Percentiles rank a stretch among this genome's conserved stretches.
These are phyloP conservation scores for Lithophane ornitopus DNA, from an alignment of 2,888 invertebrate genomes.

Conservation along the genomic window DNA sequence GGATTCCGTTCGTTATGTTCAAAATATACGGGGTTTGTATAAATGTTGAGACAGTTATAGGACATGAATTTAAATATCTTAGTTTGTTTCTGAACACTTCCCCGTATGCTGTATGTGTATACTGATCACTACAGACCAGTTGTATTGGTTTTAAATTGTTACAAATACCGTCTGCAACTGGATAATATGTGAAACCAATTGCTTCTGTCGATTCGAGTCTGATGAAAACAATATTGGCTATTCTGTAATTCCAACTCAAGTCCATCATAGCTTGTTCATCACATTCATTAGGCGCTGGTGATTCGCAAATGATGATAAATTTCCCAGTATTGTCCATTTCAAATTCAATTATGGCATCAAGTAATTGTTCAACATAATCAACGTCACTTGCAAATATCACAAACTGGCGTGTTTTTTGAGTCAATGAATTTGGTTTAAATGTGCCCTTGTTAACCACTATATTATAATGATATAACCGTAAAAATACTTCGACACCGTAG, in stretches of 20 bases:
- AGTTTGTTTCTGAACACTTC: conserved; percentile 77
- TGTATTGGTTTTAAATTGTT: conserved; percentile 71
- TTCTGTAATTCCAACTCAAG: conserved; percentile 78
- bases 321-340: conserved; percentile 80
- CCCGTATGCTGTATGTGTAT: conserved; percentile 49
- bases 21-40: conserved; percentile 78
- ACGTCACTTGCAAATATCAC: conserved; percentile 77
- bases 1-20: conserved; percentile 73
- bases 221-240: conserved; percentile 80
- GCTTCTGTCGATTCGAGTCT: conserved; percentile 64
- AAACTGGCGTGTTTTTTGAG: conserved; percentile 72
- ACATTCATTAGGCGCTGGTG: conserved; percentile 71
- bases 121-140: conserved; percentile 54
- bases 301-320: conserved; percentile 80
- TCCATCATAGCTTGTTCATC: conserved; percentile 74
- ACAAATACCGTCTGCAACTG: conserved; percentile 73
- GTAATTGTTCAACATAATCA: conserved; percentile 68
- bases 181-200: conserved; percentile 77
- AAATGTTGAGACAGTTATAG: conserved; percentile 80
- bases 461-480: conserved; percentile 74
- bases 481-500: conserved; percentile 75
- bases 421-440: conserved; percentile 64
- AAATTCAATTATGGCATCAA: conserved; percentile 73
- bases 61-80: conserved; percentile 77
- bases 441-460: conserved; percentile 72